phyloP scores from a whole-genome alignment of 2,113 vertebrate genomes.

The Haliaeetus leucogaster region DNA sequence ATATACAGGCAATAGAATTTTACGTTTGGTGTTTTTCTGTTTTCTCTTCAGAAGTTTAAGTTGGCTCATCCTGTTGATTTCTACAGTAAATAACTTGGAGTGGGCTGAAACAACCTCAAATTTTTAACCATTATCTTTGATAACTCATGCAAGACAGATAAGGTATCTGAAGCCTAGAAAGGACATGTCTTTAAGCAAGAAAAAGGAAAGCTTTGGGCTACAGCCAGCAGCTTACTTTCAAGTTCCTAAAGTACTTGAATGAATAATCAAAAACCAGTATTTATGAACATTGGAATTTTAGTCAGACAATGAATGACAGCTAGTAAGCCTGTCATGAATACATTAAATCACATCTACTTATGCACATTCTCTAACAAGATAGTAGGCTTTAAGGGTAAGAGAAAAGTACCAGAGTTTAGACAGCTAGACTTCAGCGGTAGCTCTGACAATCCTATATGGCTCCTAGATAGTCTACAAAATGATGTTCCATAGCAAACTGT shows the following conservation, averaged over 20 bases:
- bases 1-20: not conserved
- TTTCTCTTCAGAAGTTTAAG: not conserved
- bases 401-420: not conserved
- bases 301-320: not conserved
- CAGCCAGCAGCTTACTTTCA: not conserved
- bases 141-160: not conserved
- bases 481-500: not conserved
- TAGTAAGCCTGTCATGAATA: not conserved
- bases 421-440: not conserved
- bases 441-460: not conserved
- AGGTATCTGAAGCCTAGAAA: not conserved
- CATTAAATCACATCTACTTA: not conserved
- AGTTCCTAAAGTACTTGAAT: not conserved
- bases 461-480: not conserved
- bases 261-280: not conserved
- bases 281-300: not conserved
- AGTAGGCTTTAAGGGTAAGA: not conserved
- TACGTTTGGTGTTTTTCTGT: not conserved
- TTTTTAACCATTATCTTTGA: not conserved
- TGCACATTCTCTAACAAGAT: not conserved
- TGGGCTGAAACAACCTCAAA: not conserved
- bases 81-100: not conserved
- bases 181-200: not conserved
- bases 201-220: not conserved
- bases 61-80: not conserved